Conservation (phyloP, 1,140 invertebrate genomes). For the Heliconius hewitsoni region DNA sequence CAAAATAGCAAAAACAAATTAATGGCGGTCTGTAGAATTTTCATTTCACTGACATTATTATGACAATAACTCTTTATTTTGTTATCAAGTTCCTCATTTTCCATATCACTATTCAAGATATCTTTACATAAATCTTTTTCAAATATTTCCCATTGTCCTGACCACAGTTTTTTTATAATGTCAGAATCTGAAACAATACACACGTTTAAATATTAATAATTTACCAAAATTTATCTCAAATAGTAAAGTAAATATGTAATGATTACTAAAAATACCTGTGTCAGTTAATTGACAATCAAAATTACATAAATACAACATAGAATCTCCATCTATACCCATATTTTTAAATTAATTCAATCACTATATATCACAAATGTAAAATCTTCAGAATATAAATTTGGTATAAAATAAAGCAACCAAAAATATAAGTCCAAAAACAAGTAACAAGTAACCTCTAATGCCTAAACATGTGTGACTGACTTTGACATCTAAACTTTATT, state of each 20-base stretch:
- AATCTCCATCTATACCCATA: slow-evolving; percentile 11
- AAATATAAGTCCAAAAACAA: background rate
- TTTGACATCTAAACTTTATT: slow-evolving; percentile 9
- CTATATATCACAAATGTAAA: background rate
- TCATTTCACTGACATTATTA: slow-evolving; percentile 38
- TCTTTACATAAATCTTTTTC: slow-evolving; percentile 54
- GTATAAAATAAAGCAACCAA: background rate
- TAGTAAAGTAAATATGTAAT: background rate
- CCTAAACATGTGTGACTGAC: slow-evolving; percentile 17
- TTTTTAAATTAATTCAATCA: slow-evolving; percentile 19
- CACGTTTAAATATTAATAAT: background rate
- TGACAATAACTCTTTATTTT: slow-evolving; percentile 51
- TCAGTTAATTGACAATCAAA: slow-evolving; percentile 59
- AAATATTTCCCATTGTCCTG: slow-evolving; percentile 57
- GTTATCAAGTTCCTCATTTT: slow-evolving; percentile 44
- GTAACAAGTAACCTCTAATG: background rate
- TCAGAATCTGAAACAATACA: slow-evolving; percentile 25
- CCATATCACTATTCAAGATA: slow-evolving; percentile 46
- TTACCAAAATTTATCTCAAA: background rate
- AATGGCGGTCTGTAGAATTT: slow-evolving; percentile 50
- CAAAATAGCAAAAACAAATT: slow-evolving; percentile 86
- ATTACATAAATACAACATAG: slow-evolving; percentile 61
- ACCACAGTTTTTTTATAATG: slow-evolving; percentile 58
- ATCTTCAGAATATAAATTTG: background rate
- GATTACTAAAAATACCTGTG: slow-evolving; percentile 43